phyloP scores from a whole-genome alignment of 2,888 invertebrate species.

The Mycalesis mineus region DNA sequence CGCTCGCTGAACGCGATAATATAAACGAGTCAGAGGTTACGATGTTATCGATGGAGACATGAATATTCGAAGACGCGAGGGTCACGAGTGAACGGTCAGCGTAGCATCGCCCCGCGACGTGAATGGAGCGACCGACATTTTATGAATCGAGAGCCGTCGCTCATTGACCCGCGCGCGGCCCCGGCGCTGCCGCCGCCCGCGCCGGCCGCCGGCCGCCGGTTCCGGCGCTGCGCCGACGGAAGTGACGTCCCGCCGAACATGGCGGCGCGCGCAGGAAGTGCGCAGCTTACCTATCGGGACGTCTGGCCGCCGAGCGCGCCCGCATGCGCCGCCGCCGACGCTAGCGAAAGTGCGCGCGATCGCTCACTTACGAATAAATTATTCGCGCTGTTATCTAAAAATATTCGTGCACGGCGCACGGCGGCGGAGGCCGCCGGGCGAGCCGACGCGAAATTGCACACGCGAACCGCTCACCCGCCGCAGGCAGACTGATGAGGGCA shows the following conservation, averaged over 20 bases:
- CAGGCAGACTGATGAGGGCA: slow-evolving; percentile 77
- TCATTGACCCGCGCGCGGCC: slow-evolving; percentile 63
- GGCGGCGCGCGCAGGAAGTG: slow-evolving; percentile 78
- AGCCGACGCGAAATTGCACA: slow-evolving; percentile 63
- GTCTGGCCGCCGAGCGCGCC: slow-evolving; percentile 57
- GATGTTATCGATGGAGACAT: slow-evolving; percentile 76
- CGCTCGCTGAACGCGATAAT: slow-evolving; percentile 72
- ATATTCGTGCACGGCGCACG: slow-evolving; percentile 71
- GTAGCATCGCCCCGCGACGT: slow-evolving; percentile 70
- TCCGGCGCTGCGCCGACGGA: slow-evolving; percentile 52
- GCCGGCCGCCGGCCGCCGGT: slow-evolving; percentile 55
- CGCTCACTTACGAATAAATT: slow-evolving; percentile 74
- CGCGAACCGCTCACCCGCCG: slow-evolving; percentile 75
- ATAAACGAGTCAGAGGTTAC: slow-evolving; percentile 76
- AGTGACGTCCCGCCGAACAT: slow-evolving; percentile 74
- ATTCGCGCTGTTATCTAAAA: slow-evolving; percentile 76
- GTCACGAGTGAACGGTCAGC: slow-evolving; percentile 74
- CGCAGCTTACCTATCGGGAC: slow-evolving; percentile 77
- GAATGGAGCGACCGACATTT: slow-evolving; percentile 77
- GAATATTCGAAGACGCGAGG: slow-evolving; percentile 77
- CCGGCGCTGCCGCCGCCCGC: slow-evolving; percentile 48
- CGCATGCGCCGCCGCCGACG: slow-evolving; percentile 65
- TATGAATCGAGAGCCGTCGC: slow-evolving; percentile 74
- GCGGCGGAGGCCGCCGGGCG: slow-evolving; percentile 52
- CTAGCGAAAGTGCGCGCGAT: slow-evolving; percentile 73